These are phyloP conservation scores for Erannis defoliaria DNA, from an alignment of 2,888 invertebrate genomes.

Conservation along the genomic window DNA sequence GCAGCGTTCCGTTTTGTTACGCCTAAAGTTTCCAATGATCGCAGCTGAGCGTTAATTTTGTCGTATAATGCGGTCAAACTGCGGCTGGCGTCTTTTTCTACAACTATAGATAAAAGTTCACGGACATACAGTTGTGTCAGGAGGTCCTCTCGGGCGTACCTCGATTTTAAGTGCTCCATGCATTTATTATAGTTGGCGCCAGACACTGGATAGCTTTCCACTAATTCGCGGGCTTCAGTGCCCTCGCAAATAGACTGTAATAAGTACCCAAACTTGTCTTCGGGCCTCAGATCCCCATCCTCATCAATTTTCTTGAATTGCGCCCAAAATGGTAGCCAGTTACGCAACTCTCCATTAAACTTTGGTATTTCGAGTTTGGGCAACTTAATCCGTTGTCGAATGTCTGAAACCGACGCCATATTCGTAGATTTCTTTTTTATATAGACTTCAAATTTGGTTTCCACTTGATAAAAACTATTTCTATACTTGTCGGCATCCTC, in stretches of 20 bases:
- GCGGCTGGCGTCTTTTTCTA: neutral
- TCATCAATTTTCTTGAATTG: neutral
- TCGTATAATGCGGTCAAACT: neutral
- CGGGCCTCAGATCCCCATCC: neutral
- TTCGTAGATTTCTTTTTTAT: neutral
- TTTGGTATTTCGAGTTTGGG: neutral
- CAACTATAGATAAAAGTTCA: neutral
- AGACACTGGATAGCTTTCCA: neutral
- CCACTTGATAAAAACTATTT: neutral
- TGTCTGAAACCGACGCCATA: neutral
- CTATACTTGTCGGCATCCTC: neutral
- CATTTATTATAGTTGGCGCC: neutral
- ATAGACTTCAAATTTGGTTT: neutral
- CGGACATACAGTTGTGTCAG: neutral
- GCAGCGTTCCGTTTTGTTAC: neutral
- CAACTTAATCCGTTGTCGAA: neutral
- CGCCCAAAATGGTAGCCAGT: slow-evolving; percentile 3
- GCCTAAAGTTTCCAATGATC: neutral
- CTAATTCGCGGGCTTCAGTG: neutral
- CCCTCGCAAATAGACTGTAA: neutral
- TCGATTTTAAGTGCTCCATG: neutral
- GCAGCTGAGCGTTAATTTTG: neutral
- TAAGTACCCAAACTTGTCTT: slow-evolving; percentile 1
- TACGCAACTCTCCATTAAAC: neutral
- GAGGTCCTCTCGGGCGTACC: neutral